Percentiles rank a stretch among this genome's conserved stretches.
Conservation (phyloP, 2,797 vertebrate species). For the Oryzias sinensis region DNA sequence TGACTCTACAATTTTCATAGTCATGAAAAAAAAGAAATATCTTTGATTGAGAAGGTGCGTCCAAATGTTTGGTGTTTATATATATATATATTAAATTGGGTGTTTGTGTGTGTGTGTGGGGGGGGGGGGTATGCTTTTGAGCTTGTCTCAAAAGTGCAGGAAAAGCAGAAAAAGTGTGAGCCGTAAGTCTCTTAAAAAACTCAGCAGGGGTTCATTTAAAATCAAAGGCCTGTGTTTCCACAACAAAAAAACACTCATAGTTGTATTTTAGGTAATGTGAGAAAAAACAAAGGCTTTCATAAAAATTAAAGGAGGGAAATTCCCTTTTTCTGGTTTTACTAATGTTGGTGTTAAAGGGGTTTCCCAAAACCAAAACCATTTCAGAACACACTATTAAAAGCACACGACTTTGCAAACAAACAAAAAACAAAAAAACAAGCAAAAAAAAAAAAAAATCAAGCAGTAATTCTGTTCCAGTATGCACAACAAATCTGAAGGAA, state of each 20-base stretch:
- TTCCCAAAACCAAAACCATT: constrained; percentile 28
- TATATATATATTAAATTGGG: too few relatives aligned
- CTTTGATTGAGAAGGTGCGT: too few relatives aligned
- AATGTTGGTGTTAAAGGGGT: constrained; percentile 35
- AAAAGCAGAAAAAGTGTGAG: background rate
- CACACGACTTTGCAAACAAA: constrained; percentile 38
- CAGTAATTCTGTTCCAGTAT: background rate
- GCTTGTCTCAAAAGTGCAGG: too few relatives aligned
- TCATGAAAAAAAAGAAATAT: too few relatives aligned
- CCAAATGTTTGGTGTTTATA: too few relatives aligned
- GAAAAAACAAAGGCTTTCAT: constrained; percentile 20
- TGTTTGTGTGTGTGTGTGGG: too few relatives aligned
- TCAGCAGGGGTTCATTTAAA: constrained; percentile 2
- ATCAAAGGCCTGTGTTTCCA: constrained; percentile 2
- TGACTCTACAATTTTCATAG: too few relatives aligned
- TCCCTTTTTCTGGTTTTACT: constrained; percentile 37
- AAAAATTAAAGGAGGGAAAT: constrained; percentile 44
- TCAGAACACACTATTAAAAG: constrained; percentile 10
- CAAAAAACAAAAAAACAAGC: background rate
- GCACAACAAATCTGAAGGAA: background rate
- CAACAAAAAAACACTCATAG: constrained; percentile 5
- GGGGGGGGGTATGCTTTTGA: too few relatives aligned
- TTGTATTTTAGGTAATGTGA: constrained; percentile 21
- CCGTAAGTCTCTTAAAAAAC: background rate
- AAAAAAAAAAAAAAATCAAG: too few relatives aligned